Base-by-base conservation (phyloP, 1,140 invertebrate species). In the Drosophila athabasca region DNA sequence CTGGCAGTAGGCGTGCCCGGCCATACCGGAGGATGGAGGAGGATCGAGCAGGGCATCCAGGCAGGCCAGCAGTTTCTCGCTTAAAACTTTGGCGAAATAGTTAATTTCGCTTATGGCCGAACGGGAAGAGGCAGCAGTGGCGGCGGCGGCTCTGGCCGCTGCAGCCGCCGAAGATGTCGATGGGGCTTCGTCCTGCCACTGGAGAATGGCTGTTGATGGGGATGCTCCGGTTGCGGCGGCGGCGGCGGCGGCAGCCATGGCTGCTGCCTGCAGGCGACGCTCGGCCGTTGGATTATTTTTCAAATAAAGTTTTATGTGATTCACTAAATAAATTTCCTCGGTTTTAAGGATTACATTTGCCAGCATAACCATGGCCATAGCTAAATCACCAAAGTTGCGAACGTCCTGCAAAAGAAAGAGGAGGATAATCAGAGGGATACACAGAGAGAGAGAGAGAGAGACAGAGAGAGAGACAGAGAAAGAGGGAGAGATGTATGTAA, bases 271-370 rank as follows among this genome's bases (percentile, higher is more conserved):
- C 49, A 68, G 62, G 35, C 59, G 66, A 13, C 55, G 65, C 48
- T 80, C 83, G 74, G 74, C 77, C 52, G 59, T 78, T 72, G 84
- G 80, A 67, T 91, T 81, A 88, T 91, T 91, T 89, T 91, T 91
- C 81, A 91, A 89, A 90, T 90, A 90, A 85, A 91, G 90, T 89
- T 91, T 91, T 79, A 91, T 90, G 84, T 91, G 90, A 91, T 91
- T 91, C 83, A 91, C 80, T 76, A 91, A 90, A 91, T 91, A 91
- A 84, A 91, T 91, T 90, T 91, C 90, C 82, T 91, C 90, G 75
- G 90, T 90, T 67, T 91, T 91, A 29, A 88, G 84, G 69, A 91
- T 90, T 77, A 91, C 90, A 70, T 91, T 91, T 59, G 75, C 81
- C 64, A 91, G 84, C 68, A 90, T 83, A 72, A 91, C 88, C 74